A percentile compares a stretch with the other conserved stretches of the same genome.
phyloP scores from a whole-genome alignment of 1,140 invertebrate species.

The Papilio dardanus region DNA sequence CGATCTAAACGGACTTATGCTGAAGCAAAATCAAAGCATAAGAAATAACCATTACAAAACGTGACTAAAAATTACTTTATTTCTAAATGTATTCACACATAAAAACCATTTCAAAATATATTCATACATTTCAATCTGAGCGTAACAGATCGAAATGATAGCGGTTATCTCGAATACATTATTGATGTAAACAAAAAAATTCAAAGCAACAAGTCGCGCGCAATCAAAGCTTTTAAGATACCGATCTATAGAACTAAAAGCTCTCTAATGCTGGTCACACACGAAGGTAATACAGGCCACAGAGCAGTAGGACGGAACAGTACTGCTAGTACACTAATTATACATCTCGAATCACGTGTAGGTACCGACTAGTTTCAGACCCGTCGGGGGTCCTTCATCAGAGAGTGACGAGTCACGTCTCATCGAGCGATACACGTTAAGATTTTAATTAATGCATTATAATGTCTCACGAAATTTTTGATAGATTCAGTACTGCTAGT shows the following conservation, averaged over 20 bases:
- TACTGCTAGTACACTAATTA: background rate
- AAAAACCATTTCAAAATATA: background rate
- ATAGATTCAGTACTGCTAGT: background rate
- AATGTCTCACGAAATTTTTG: too few relatives aligned
- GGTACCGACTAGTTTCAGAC: too few relatives aligned
- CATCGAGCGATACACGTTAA: too few relatives aligned
- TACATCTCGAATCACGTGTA: too few relatives aligned
- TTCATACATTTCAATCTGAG: conserved; percentile 23
- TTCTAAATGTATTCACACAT: background rate
- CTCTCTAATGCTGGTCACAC: background rate
- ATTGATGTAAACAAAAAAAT: conserved; percentile 27
- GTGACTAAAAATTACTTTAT: background rate
- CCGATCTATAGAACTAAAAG: conserved; percentile 9
- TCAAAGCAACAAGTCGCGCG: conserved; percentile 5
- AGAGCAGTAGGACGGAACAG: background rate
- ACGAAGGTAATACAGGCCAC: background rate
- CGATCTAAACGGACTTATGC: too few relatives aligned
- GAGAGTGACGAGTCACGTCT: too few relatives aligned
- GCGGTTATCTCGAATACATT: conserved; percentile 8
- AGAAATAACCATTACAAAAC: background rate
- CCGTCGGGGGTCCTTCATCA: too few relatives aligned
- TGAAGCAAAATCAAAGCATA: too few relatives aligned
- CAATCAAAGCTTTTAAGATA: conserved; percentile 27
- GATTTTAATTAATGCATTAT: too few relatives aligned
- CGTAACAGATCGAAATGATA: conserved; percentile 11